Evolutionary conservation across 1,140 invertebrate genomes (phyloP).

Genomic region (Ganaspis sp.): DNA sequence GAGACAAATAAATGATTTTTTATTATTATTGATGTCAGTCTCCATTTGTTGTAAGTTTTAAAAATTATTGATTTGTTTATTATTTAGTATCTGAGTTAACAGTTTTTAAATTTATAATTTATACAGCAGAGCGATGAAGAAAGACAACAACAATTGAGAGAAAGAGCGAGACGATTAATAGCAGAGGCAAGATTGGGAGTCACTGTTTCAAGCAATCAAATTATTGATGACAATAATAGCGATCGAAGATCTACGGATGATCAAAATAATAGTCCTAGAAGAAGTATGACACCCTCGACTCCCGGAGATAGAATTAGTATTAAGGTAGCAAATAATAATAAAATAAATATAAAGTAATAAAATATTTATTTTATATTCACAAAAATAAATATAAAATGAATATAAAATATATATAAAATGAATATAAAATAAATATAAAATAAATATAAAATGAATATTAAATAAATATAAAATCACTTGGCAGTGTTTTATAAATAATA

Average conservation of each 20-base stretch:
- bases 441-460: too few species aligned
- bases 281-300: slow-evolving; percentile 72
- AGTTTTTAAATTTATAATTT: slow-evolving; percentile 39
- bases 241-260: slow-evolving; percentile 70
- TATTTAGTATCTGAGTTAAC: too few species aligned
- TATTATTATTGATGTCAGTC: too few species aligned
- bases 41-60: too few species aligned
- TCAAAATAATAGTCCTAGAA: slow-evolving; percentile 74
- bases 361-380: neutral
- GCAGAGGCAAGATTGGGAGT: slow-evolving; percentile 88
- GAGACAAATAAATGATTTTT: too few species aligned
- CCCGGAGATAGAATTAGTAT: slow-evolving; percentile 71
- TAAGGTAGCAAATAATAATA: slow-evolving; percentile 57
- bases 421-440: too few species aligned
- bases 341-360: neutral
- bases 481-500: too few species aligned
- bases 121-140: slow-evolving; percentile 84
- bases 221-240: slow-evolving; percentile 69
- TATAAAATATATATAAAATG: too few species aligned
- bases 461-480: too few species aligned
- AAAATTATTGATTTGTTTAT: too few species aligned
- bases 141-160: slow-evolving; percentile 88
- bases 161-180: slow-evolving; percentile 91
- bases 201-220: slow-evolving; percentile 72
- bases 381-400: too few species aligned